Conservation (phyloP, 2,888 invertebrate species). For the Ophion ventricosus region DNA sequence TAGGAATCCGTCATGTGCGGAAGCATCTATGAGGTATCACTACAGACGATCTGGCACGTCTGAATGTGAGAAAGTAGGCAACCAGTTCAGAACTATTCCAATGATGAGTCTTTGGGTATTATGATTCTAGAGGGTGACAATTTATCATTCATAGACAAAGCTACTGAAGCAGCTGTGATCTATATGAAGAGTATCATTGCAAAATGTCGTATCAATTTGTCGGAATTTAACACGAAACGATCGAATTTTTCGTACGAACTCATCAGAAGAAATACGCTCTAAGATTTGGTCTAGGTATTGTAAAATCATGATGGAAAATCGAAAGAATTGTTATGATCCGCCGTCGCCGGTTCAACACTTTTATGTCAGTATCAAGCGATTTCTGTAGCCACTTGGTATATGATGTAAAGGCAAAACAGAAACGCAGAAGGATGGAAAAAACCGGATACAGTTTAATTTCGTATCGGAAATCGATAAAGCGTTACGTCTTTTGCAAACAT, state of each 20-base stretch:
- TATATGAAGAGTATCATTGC: not conserved
- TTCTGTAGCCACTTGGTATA: not conserved
- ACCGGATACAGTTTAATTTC: slow-evolving; percentile 1
- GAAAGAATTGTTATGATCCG: slow-evolving; percentile 7
- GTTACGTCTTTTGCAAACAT: slow-evolving; percentile 19
- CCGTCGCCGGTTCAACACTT: slow-evolving; percentile 2
- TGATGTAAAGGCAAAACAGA: slow-evolving; percentile 4
- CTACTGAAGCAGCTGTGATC: not conserved
- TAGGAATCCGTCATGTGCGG: slow-evolving; percentile 14
- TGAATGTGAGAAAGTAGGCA: not conserved
- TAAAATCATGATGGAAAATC: not conserved
- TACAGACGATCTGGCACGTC: slow-evolving; percentile 8
- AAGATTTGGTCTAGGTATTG: not conserved
- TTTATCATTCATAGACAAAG: not conserved
- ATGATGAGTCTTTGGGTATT: slow-evolving; percentile 2
- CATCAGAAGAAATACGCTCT: not conserved
- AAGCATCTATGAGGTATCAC: not conserved
- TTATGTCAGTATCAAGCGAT: slow-evolving; percentile 6
- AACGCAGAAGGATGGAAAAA: slow-evolving; percentile 14
- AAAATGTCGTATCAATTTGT: not conserved
- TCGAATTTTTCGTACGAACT: not conserved
- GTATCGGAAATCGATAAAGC: slow-evolving; percentile 14
- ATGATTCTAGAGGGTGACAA: not conserved
- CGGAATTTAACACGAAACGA: not conserved
- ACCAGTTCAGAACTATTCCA: not conserved